A percentile compares a stretch with the other conserved stretches of the same genome.
Conservation (phyloP, 1,140 invertebrate species). For the Cydia strobilella region DNA sequence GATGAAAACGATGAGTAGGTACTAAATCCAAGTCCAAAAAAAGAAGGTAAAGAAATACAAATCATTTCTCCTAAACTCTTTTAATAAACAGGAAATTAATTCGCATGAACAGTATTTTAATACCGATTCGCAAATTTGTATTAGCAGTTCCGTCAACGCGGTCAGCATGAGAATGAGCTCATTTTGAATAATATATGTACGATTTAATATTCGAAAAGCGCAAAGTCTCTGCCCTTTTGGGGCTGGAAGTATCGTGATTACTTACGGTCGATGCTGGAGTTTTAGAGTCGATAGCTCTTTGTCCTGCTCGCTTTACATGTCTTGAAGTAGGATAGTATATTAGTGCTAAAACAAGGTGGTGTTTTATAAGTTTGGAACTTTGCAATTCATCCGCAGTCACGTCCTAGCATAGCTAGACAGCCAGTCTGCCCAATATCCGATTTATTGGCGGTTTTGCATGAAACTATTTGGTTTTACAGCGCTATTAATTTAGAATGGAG, state of each 20-base stretch:
- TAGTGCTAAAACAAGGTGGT: not conserved
- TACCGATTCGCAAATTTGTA: conserved; percentile 22
- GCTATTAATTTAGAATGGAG: not conserved
- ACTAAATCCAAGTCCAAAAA: not conserved
- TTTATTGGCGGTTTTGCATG: conserved; percentile 21
- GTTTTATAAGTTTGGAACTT: not conserved
- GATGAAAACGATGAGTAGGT: no score
- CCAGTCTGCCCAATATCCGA: conserved; percentile 23
- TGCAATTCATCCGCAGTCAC: not conserved
- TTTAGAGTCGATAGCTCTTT: not conserved
- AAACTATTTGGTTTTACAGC: conserved; percentile 18
- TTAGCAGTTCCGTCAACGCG: conserved; percentile 29
- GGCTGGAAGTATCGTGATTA: not conserved
- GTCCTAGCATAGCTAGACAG: conserved; percentile 2
- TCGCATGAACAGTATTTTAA: conserved; percentile 28
- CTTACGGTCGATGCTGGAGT: not conserved
- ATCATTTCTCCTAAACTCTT: not conserved
- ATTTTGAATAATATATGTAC: not conserved
- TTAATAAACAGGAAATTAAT: conserved; percentile 21
- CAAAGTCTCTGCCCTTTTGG: conserved; percentile 17
- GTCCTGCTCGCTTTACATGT: not conserved
- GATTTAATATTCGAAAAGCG: conserved; percentile 26
- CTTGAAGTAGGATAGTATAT: not conserved
- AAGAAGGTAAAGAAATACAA: not conserved
- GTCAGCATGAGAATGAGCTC: not conserved